A percentile compares a stretch with the other conserved stretches of the same genome.
Evolutionary conservation across 2,113 vertebrate genomes (phyloP).

Genomic region (Pterophyllum scalare): DNA sequence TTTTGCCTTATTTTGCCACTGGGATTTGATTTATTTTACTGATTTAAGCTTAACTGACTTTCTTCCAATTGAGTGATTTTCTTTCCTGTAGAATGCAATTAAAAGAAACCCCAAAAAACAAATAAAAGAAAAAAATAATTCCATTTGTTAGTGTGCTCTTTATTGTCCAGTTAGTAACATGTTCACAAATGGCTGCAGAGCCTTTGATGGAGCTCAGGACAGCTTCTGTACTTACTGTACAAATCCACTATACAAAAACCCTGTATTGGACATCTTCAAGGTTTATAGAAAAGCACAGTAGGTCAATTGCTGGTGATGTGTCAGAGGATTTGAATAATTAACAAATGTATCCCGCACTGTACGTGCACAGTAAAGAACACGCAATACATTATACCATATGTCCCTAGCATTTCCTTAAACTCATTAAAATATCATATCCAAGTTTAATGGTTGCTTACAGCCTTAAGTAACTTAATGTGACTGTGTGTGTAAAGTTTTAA

Average conservation of each 20-base stretch:
- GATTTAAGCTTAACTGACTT: neutral
- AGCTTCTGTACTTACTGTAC: neutral
- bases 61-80: neutral
- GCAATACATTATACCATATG: neutral
- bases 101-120: neutral
- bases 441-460: neutral
- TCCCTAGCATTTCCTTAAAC: neutral
- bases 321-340: constrained; percentile 8
- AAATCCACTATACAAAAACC: neutral
- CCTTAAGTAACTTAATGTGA: neutral
- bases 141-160: neutral
- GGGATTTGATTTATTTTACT: constrained; percentile 5
- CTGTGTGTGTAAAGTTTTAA: neutral
- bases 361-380: neutral
- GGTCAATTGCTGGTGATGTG: neutral
- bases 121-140: neutral
- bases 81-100: neutral
- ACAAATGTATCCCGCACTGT: constrained; percentile 8
- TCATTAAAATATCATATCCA: neutral
- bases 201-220: neutral
- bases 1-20: neutral
- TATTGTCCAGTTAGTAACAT: neutral
- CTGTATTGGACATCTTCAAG: neutral
- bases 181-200: neutral
- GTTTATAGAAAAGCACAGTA: constrained; percentile 6